Base-by-base conservation (phyloP, 2,797 vertebrate genomes). In the Bradypus variegatus region DNA sequence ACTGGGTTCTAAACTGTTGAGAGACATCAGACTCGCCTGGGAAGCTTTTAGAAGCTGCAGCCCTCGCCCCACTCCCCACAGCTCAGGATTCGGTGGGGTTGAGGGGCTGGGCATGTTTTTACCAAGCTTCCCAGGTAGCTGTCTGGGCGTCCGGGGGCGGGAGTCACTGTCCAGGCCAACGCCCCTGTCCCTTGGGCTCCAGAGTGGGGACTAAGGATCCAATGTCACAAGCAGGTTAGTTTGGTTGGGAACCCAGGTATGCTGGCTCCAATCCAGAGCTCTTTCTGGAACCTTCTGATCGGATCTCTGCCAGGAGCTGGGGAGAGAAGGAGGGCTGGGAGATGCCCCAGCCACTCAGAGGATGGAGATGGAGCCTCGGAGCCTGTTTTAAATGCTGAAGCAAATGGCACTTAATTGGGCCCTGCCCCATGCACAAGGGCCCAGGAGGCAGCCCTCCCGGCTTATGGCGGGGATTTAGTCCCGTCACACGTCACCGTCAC, bases 1-100 rank as follows among this genome's bases (percentile, higher is more conserved):
- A 25, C 50, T 18, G 4, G 36, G n/a, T 10, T 15, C 53, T 36
- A 5, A 16, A 9, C 41, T 23, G 55, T 29, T 4, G 1, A n/a
- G 3, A 12, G 13, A 27, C 25, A 1, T 4, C 27, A 60, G 48
- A 48, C 0, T 65, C 27, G 2, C 1, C 1, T 1, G 8, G 13
- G 38, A 41, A 33, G 23, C 15, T 62, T 36, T 38, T 1, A 2
- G 25, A 19, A 2, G 27, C 12, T 0, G 11, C 48, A 14, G 29
- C 38, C 33, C n/a, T 31, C 18, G 76, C 29, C 36, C 53, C 6
- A 0, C 13, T 27, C 65, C 14, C 33, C 33, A 36, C 50, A 29
- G 58, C 48, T 16, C 0, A 15, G 58, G 45, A 15, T 36, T 72
- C 13, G 36, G 16, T 9, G 15, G 33, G 12, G 8, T 16, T 33